A percentile compares a stretch with the other conserved stretches of the same genome.
phyloP scores from a whole-genome alignment of 2,888 invertebrate genomes.

The Amiota mariae region DNA sequence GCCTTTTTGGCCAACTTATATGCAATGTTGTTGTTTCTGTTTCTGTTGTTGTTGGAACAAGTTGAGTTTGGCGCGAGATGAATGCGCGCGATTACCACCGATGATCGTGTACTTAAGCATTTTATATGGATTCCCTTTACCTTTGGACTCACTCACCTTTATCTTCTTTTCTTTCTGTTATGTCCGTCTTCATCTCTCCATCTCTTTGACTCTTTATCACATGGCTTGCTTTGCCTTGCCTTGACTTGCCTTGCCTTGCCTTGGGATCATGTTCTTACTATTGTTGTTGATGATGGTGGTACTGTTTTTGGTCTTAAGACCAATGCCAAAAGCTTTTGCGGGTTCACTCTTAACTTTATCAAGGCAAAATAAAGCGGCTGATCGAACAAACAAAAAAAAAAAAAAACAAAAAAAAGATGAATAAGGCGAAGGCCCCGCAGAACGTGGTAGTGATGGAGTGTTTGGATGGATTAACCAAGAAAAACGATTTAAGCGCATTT shows the following conservation, averaged over 20 bases:
- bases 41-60: background rate
- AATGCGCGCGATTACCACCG: conserved; percentile 63
- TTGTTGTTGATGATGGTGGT: background rate
- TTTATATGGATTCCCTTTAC: conserved; percentile 58
- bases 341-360: too few species aligned
- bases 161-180: background rate
- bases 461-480: background rate
- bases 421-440: background rate
- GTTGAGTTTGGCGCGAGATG: conserved; percentile 45
- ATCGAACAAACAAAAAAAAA: background rate
- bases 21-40: background rate
- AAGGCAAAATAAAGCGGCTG: background rate
- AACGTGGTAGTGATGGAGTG: background rate
- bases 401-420: too few species aligned
- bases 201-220: background rate
- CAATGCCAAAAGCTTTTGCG: background rate
- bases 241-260: too few species aligned
- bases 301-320: background rate
- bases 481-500: conserved; percentile 11
- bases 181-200: background rate
- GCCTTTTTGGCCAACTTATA: background rate
- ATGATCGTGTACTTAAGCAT: conserved; percentile 67
- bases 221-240: background rate
- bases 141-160: conserved; percentile 35
- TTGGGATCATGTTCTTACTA: too few species aligned